Evolutionary conservation across 2,113 vertebrate species (phyloP).

Genomic region (Pseudonaja textilis): DNA sequence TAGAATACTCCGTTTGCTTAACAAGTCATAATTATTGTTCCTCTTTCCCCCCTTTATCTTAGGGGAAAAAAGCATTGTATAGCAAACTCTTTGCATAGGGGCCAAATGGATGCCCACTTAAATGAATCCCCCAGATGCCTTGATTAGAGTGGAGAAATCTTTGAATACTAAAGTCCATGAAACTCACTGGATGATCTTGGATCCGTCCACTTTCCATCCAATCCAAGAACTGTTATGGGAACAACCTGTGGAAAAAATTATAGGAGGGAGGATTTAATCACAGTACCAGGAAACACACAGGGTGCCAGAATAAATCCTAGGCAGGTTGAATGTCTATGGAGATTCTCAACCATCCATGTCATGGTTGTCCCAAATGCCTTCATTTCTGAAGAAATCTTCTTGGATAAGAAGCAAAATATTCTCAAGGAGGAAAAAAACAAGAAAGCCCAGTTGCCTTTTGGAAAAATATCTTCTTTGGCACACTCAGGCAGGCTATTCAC

Average conservation of each 20-base stretch:
- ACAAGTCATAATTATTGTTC: no score
- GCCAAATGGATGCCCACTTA: background rate
- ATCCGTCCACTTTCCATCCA: background rate
- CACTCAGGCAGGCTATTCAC: background rate
- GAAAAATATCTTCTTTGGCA: background rate
- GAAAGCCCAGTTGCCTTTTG: background rate
- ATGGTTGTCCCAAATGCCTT: background rate
- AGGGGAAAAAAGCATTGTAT: background rate
- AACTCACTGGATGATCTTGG: background rate
- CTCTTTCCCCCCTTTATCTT: background rate
- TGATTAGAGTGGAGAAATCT: background rate
- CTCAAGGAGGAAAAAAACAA: background rate
- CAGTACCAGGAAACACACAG: background rate
- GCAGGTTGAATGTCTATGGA: background rate
- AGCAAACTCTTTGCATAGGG: background rate
- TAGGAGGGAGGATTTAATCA: background rate
- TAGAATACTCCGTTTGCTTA: background rate
- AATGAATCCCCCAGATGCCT: background rate
- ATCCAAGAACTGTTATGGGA: background rate
- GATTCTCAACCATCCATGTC: background rate
- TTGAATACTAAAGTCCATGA: background rate
- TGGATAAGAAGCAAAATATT: background rate
- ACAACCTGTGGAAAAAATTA: background rate
- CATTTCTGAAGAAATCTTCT: background rate
- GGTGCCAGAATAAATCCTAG: background rate